These are phyloP conservation scores for Rosalia funebris DNA, from an alignment of 2,888 invertebrate genomes.

Conservation along the genomic window DNA sequence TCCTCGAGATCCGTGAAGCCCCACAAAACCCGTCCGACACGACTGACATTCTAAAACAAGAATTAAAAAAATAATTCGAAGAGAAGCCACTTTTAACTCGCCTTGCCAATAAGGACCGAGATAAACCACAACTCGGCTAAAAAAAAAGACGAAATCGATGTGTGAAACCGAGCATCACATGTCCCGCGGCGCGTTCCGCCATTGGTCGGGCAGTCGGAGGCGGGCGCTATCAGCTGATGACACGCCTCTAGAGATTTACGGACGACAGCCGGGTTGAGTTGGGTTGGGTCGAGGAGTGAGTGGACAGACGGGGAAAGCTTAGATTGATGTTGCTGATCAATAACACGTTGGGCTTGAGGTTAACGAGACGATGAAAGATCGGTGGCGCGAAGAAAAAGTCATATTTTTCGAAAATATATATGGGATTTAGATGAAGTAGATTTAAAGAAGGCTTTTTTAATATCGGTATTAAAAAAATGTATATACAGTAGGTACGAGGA, in stretches of 20 bases:
- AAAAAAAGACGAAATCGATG: constrained; percentile 43
- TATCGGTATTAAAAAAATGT: too few relatives aligned
- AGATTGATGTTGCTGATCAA: constrained; percentile 23
- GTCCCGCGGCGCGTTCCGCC: constrained; percentile 18
- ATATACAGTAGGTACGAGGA: too few relatives aligned
- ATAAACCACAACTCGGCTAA: constrained; percentile 27
- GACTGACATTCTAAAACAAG: too few relatives aligned
- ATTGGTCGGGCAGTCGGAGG: constrained; percentile 32
- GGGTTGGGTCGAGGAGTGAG: constrained; percentile 18
- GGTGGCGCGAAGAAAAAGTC: neutral
- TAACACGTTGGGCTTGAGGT: constrained; percentile 15
- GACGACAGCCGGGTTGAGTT: constrained; percentile 21
- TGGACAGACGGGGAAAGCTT: constrained; percentile 21
- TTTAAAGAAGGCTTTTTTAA: too few relatives aligned
- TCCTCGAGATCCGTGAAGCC: too few relatives aligned
- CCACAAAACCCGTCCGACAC: too few relatives aligned
- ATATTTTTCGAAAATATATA: too few relatives aligned
- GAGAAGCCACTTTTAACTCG: constrained; percentile 21
- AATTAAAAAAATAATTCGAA: constrained; percentile 6
- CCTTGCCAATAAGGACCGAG: constrained; percentile 31
- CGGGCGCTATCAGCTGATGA: constrained; percentile 28
- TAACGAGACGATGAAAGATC: neutral
- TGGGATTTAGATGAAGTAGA: too few relatives aligned
- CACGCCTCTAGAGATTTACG: constrained; percentile 34
- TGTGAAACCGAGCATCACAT: constrained; percentile 34